Evolutionary conservation across 2,797 vertebrate species (phyloP).

Genomic region (Melopsittacus undulatus): DNA sequence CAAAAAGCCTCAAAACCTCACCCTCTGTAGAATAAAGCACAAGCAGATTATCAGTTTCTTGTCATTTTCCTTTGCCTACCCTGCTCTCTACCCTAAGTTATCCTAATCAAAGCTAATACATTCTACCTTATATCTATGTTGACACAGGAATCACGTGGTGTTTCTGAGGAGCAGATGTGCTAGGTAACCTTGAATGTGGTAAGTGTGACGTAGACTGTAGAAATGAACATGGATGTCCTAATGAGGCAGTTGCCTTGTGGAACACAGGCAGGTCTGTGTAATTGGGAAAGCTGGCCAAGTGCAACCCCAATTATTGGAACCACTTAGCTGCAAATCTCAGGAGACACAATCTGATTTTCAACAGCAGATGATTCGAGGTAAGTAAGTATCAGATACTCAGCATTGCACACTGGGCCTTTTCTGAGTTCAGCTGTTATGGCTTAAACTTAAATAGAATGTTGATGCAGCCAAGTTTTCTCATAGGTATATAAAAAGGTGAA

Average conservation of each 20-base stretch:
- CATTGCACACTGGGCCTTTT: neutral
- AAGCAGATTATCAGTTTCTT: neutral
- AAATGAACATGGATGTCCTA: neutral
- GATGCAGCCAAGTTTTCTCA: neutral
- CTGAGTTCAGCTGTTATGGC: neutral
- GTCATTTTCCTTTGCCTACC: neutral
- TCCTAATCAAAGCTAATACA: neutral
- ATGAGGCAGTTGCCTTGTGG: neutral
- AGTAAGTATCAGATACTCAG: neutral
- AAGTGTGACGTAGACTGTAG: neutral
- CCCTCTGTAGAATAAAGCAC: neutral
- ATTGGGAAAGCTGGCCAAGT: neutral
- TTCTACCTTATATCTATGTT: neutral
- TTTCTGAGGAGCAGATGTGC: neutral
- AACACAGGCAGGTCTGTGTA: neutral
- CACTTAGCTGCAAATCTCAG: neutral
- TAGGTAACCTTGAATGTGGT: neutral
- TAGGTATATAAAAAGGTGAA: neutral
- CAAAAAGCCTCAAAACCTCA: neutral
- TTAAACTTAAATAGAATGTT: neutral
- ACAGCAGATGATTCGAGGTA: neutral
- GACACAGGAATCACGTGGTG: neutral
- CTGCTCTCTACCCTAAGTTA: accelerated
- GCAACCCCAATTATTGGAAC: neutral
- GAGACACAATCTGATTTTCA: neutral